Evolutionary conservation across 2,113 vertebrate species (phyloP).

Genomic region (Callorhinus ursinus): DNA sequence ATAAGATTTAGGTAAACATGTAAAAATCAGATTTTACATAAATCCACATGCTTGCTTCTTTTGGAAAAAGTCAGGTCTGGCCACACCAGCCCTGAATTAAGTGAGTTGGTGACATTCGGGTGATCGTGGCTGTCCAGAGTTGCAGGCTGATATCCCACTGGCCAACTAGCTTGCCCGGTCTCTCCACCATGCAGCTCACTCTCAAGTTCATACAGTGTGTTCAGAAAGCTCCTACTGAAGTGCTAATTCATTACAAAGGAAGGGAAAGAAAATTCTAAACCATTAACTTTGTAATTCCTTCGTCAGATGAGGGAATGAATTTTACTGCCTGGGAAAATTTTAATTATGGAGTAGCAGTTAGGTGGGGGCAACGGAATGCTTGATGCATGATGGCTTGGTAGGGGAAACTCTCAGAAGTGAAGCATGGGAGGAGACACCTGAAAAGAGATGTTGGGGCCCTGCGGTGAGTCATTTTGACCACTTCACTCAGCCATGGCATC

Average conservation of each 20-base stretch:
- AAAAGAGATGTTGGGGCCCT: background rate
- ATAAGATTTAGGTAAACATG: constrained; percentile 29
- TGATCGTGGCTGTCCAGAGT: too few relatives aligned
- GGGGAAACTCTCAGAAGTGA: background rate
- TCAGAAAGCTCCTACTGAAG: background rate
- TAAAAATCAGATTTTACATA: constrained; percentile 51
- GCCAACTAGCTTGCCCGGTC: background rate
- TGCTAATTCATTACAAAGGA: background rate
- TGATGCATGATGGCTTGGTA: background rate
- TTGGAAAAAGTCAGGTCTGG: background rate
- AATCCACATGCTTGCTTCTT: constrained; percentile 42
- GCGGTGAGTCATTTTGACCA: background rate
- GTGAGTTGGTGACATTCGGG: background rate
- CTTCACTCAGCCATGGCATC: background rate
- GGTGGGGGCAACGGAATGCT: background rate
- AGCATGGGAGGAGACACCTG: background rate
- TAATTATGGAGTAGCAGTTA: background rate
- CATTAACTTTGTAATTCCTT: background rate
- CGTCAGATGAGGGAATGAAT: background rate
- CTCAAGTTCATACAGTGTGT: background rate
- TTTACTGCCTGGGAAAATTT: background rate
- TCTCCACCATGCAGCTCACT: background rate
- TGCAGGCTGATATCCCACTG: background rate
- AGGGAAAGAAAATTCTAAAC: constrained; percentile 30
- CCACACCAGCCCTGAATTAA: background rate